phyloP scores from a whole-genome alignment of 2,888 invertebrate species.

The Zhuqinia jingwanae region DNA sequence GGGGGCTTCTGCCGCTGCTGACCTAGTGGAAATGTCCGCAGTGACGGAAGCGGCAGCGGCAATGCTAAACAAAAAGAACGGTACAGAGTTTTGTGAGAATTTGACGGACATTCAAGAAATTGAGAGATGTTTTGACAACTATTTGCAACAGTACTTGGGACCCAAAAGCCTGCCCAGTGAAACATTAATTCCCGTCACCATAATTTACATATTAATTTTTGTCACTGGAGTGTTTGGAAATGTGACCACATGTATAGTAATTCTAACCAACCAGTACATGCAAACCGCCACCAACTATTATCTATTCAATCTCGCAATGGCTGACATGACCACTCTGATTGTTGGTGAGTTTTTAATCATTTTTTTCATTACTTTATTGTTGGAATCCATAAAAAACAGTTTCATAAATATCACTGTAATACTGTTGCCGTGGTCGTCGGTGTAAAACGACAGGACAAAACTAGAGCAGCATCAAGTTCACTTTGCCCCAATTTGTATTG shows the following conservation, averaged over 20 bases:
- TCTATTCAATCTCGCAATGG: constrained; percentile 80
- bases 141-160: constrained; percentile 78
- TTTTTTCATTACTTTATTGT: not conserved
- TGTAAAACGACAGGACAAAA: not conserved
- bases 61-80: not conserved
- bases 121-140: constrained; percentile 47
- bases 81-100: constrained; percentile 44
- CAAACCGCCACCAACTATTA: constrained; percentile 80
- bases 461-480: not conserved
- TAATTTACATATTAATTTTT: constrained; percentile 80
- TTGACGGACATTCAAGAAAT: constrained; percentile 32
- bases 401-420: not conserved
- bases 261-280: constrained; percentile 80
- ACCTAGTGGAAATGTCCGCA: constrained; percentile 15
- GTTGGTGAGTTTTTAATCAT: constrained; percentile 79
- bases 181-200: constrained; percentile 80
- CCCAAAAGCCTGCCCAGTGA: constrained; percentile 79
- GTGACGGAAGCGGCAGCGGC: constrained; percentile 15
- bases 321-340: constrained; percentile 80
- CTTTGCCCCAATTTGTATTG: not conserved
- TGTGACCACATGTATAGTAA: constrained; percentile 80
- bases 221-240: constrained; percentile 80
- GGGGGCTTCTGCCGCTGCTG: not conserved
- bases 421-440: not conserved
- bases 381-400: too few species aligned